Conservation (phyloP, 1,140 invertebrate species). For the Melipona quadrifasciata region DNA sequence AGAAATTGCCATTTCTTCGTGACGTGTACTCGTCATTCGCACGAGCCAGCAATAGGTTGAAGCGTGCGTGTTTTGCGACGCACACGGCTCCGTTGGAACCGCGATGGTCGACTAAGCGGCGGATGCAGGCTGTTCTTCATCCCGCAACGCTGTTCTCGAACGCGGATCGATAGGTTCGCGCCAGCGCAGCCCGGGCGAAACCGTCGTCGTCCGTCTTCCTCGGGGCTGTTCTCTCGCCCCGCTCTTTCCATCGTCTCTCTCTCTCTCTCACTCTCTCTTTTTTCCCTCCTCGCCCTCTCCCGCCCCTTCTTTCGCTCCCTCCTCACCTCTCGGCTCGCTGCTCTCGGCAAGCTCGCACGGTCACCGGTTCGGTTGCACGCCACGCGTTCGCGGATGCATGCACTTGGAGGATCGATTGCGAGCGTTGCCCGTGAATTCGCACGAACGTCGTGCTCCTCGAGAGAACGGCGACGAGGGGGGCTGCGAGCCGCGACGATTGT, state of each 20-base stretch:
- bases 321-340: too few relatives aligned
- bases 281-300: background rate
- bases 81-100: slow-evolving; percentile 36
- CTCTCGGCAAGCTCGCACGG: slow-evolving; percentile 17
- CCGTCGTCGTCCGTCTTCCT: slow-evolving; percentile 20
- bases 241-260: background rate
- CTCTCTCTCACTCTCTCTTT: too few relatives aligned
- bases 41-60: too few relatives aligned
- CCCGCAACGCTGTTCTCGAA: slow-evolving; percentile 59
- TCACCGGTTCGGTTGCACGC: slow-evolving; percentile 25
- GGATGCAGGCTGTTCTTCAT: slow-evolving; percentile 63
- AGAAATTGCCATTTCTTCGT: too few relatives aligned
- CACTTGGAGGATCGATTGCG: slow-evolving; percentile 26
- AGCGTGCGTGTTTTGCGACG: slow-evolving; percentile 21
- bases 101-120: slow-evolving; percentile 66
- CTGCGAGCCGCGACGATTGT: too few relatives aligned
- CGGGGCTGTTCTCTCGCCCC: background rate
- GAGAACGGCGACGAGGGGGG: too few relatives aligned
- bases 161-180: slow-evolving; percentile 65
- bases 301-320: too few relatives aligned
- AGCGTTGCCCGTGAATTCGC: slow-evolving; percentile 40
- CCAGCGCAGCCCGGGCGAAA: slow-evolving; percentile 56
- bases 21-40: too few relatives aligned
- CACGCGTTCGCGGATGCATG: slow-evolving; percentile 25
- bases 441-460: background rate